Base-by-base conservation (phyloP, 2,888 invertebrate genomes). In the Mycalesis mineus region DNA sequence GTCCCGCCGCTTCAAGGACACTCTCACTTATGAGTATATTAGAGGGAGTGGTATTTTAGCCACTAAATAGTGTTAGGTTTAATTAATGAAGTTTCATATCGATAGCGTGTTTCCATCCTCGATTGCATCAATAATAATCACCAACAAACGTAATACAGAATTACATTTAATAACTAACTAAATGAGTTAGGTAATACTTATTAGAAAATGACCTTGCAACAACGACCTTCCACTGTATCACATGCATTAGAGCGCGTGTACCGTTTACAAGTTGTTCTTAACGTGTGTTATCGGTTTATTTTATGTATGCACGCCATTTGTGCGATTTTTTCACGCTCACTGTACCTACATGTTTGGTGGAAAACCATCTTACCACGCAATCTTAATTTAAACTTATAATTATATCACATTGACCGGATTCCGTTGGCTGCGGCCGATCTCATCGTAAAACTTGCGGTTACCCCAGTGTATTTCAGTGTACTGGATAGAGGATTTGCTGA, bases 271-370 rank as follows among this genome's bases (percentile, higher is more conserved):
- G 15, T 40, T 66, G 68, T 70, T 72, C 72, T 74, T 71, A 72
- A 73, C 70, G 70, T 75, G 69, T 75, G 75, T 79, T 80, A 80
- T 77, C 75, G 73, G 69, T 69, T 70, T 73, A 75, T 73, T 78
- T 77, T 77, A 78, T 75, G 70, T 68, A 71, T 69, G 68, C 73
- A 76, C 70, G 73, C 68, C 65, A 74, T 67, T 75, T 72, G 65
- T 70, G 68, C 70, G 69, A 73, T 76, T 78, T 73, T 77, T 74
- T 64, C 72, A 75, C 70, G 72, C 70, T 70, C 63, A 63, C 66
- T 44, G 40, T 54, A 36, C 47, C 22, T 5, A 22, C 22, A 4
- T 2, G 22, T 22, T 4, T 5, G 22, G 31, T 42, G 31, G 9
- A 62, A 66, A 22, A 22, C 5, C 22, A 22, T 66, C 59, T 57